Base-by-base conservation (phyloP, 2,888 invertebrate genomes). In the Taphrorychus bicolor region DNA sequence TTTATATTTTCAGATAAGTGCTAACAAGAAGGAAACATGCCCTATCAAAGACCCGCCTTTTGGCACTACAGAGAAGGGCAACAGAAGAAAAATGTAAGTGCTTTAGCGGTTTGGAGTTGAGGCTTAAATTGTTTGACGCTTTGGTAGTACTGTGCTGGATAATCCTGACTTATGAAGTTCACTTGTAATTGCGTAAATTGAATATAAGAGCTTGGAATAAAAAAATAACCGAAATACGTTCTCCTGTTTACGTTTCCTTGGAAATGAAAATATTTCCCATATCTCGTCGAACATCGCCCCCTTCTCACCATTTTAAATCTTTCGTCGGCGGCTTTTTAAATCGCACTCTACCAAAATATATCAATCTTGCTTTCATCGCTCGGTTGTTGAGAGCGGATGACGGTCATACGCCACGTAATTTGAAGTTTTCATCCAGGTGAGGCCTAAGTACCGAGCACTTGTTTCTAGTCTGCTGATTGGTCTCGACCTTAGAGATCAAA, bases 1-100 rank as follows among this genome's bases (percentile, higher is more conserved):
- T 18, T 9, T 16, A 48, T 48, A 48, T 14, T 9, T 14, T 19
- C 4, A n/a, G n/a, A n/a, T n/a, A 19, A 52, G 19, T 52, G 14
- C 2, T 52, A 14, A 3, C 21, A 11, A 14, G 24, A 18, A n/a
- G 54, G 16, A 41, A 63, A 17, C 24, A 87, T 87, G 87, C 85
- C 87, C 78, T 87, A 87, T 80, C 86, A 88, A 78, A 83, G 88
- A 73, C 88, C 88, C 53, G 83, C 88, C 52, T 89, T 89, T 81
- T 89, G 88, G 88, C 85, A 85, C 66, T 85, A 84, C 75, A 74
- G 79, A 54, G 66, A 77, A 45, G 73, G 76, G 24, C 71, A 72
- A 53, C 74, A 76, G 69, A 81, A 79, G 75, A 81, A 80, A 77
- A 84, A 81, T 75, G 85, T 85, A 73, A 85, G 82, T 79, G 11